Evolutionary conservation across 1,140 invertebrate genomes (phyloP).

Genomic region (Riptortus pedestris): DNA sequence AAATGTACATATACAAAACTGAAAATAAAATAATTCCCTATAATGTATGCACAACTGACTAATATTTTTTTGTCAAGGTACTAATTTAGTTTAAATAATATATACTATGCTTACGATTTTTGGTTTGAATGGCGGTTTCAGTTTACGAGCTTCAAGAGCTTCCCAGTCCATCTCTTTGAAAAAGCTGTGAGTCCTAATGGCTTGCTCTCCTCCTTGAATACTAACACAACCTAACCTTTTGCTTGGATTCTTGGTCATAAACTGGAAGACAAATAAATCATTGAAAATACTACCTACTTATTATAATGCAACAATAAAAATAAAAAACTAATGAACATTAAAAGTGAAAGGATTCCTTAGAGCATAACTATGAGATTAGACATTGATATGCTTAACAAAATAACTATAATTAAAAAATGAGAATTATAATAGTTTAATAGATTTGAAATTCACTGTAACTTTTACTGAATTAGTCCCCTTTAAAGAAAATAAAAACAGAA

Average conservation of each 20-base stretch:
- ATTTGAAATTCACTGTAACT: too few species aligned
- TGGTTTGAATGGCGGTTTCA: slow-evolving; percentile 95
- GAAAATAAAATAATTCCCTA: slow-evolving; percentile 1
- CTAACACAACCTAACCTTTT: slow-evolving; percentile 83
- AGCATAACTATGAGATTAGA: too few species aligned
- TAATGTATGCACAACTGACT: too few species aligned
- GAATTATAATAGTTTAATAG: too few species aligned
- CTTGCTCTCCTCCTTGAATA: slow-evolving; percentile 63
- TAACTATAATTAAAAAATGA: too few species aligned
- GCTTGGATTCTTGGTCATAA: slow-evolving; percentile 96
- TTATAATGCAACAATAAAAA: background rate
- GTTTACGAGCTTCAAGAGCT: slow-evolving; percentile 74
- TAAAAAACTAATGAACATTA: too few species aligned
- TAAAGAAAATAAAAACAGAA: too few species aligned
- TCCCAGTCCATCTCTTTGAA: slow-evolving; percentile 96
- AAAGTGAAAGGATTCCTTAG: too few species aligned
- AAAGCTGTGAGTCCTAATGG: slow-evolving; percentile 87
- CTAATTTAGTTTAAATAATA: too few species aligned
- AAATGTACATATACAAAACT: slow-evolving; percentile 13
- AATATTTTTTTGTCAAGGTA: too few species aligned
- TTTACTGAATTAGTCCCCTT: too few species aligned
- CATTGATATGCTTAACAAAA: too few species aligned
- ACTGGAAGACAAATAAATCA: slow-evolving; percentile 56
- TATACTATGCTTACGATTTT: slow-evolving; percentile 74
- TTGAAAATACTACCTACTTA: background rate